Base-by-base conservation (phyloP, 2,113 vertebrate genomes). In the Beaufortia kweichowensis region DNA sequence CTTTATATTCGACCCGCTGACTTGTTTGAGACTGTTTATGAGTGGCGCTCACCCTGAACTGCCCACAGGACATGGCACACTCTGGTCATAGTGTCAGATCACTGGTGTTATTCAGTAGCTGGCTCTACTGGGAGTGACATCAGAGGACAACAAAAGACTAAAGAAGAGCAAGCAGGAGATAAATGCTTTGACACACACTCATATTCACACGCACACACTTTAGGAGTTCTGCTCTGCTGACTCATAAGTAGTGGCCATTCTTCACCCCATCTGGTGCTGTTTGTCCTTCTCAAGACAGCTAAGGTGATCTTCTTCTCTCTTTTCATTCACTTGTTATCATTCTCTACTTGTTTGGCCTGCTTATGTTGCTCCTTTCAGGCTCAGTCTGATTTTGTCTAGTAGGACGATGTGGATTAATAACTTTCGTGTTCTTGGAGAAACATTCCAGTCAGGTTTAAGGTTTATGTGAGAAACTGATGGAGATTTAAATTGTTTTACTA, bases 231-330 rank as follows among this genome's bases (percentile, higher is more conserved):
- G 64, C 72, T 69, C 61, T 61, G 78, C 84, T 83, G 79, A 83
- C 57, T 80, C 78, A 78, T 71, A 76, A 55, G 72, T 75, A 55
- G 55, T 59, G 56, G 75, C 62, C 50, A 78, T 80, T 80, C 76
- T 70, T 81, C 66, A 72, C 23, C 79, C 83, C 83, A 82, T 85
- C 82, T 80, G 80, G 31, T 60, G 63, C 85, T 80, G 82, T 86
- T 76, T 86, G 83, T 82, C 78, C 79, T 77, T 76, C 59, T 76
- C 43, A 48, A 69, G 77, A 80, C 77, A 79, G 73, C 48, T 81
- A 79, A 81, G 79, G 82, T 79, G 73, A 74, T 50, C 67, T 19
- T 70, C 11, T 43, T 50, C 29, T 26, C 56, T 71, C 60, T 46
- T 59, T 61, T 46, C 23, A 59, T 62, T 41, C 29, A 60, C 39